phyloP scores from a whole-genome alignment of 2,797 vertebrate genomes.

The Labeo calbasu region DNA sequence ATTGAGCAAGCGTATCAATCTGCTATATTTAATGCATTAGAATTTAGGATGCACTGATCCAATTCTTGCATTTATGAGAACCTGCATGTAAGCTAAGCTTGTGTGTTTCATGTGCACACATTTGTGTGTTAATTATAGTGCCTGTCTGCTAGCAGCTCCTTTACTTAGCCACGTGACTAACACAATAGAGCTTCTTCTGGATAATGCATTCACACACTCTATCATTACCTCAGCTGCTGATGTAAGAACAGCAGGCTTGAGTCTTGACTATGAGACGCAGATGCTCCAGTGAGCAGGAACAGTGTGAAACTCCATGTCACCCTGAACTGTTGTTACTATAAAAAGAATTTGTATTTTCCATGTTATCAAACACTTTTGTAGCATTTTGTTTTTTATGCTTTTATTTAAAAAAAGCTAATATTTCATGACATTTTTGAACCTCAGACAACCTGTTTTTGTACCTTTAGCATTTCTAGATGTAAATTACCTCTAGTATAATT shows the following conservation, averaged over 20 bases:
- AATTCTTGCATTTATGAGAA: neutral
- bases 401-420: neutral
- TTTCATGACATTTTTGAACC: neutral
- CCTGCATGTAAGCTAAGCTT: conserved; percentile 10
- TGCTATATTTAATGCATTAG: neutral
- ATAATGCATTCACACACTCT: conserved; percentile 35
- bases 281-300: conserved; percentile 44
- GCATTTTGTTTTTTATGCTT: neutral
- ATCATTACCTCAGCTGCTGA: conserved; percentile 50
- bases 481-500: neutral
- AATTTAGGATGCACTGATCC: neutral
- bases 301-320: conserved; percentile 23
- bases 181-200: conserved; percentile 31
- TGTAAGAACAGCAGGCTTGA: conserved; percentile 32
- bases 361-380: neutral
- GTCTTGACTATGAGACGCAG: conserved; percentile 17
- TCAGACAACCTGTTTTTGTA: neutral
- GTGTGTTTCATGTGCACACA: neutral
- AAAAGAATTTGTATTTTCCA: neutral
- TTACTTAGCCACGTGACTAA: conserved; percentile 23
- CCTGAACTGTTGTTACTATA: neutral
- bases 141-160: conserved; percentile 36
- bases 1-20: no score
- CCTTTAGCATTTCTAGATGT: neutral
- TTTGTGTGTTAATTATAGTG: conserved; percentile 45